A percentile compares a stretch with the other conserved stretches of the same genome.
Conservation (phyloP, 2,888 invertebrate genomes). For the Ophion slaviceki region DNA sequence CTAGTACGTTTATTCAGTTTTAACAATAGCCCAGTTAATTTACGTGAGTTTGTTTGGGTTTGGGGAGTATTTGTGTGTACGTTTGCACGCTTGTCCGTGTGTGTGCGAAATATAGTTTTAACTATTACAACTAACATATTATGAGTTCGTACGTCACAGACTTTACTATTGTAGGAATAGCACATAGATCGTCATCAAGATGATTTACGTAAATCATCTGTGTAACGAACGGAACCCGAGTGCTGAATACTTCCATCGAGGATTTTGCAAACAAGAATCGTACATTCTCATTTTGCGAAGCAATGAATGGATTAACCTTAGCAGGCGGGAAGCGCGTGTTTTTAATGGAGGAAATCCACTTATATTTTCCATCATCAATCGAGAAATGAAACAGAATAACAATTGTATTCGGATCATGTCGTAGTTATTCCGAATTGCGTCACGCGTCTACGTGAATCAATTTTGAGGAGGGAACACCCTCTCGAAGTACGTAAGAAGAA, state of each 20-base stretch:
- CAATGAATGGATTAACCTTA: neutral
- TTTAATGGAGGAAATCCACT: slow-evolving; percentile 3
- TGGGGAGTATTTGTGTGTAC: too few relatives aligned
- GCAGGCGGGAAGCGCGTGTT: neutral
- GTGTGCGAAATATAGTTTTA: neutral
- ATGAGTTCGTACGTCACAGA: slow-evolving; percentile 26
- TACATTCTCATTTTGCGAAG: neutral
- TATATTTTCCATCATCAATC: neutral
- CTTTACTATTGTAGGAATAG: neutral
- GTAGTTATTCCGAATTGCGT: slow-evolving; percentile 2
- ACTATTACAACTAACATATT: neutral
- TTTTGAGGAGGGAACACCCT: slow-evolving; percentile 1
- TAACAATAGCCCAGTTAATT: slow-evolving; percentile 33
- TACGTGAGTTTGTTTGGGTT: neutral
- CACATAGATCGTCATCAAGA: neutral
- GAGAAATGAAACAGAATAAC: slow-evolving; percentile 28
- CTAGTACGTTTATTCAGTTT: slow-evolving; percentile 47
- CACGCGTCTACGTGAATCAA: neutral
- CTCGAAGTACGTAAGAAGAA: neutral
- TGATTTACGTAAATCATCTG: slow-evolving; percentile 19
- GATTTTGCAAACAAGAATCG: neutral
- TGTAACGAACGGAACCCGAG: neutral
- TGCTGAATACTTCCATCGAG: slow-evolving; percentile 15
- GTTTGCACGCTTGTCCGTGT: too few relatives aligned
- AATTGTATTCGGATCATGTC: slow-evolving; percentile 5